Percentiles rank a stretch among this genome's conserved stretches.
Evolutionary conservation across 2,888 invertebrate genomes (phyloP).

Genomic region (Nipponacmea schrenckii): DNA sequence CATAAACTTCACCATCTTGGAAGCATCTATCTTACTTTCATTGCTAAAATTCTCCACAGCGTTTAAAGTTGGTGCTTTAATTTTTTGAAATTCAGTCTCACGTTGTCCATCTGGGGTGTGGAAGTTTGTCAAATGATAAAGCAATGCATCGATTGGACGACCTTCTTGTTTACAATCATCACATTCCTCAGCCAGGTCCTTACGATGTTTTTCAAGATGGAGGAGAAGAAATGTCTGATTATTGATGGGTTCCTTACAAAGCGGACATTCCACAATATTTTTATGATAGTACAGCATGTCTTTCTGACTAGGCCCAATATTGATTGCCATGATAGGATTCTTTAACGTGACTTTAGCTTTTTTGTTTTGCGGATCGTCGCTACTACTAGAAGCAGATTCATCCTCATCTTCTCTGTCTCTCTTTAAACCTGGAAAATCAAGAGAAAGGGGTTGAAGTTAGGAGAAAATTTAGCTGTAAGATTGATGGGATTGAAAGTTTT

Average conservation of each 20-base stretch:
- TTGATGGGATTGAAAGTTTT: conserved; percentile 21
- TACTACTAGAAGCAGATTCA: conserved; percentile 11
- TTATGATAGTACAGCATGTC: background rate
- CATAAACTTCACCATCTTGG: background rate
- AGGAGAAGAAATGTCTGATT: conserved; percentile 4
- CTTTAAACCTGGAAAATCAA: conserved; percentile 6
- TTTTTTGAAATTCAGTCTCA: background rate
- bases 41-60: background rate
- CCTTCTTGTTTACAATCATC: background rate
- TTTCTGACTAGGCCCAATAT: background rate
- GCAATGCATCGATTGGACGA: background rate
- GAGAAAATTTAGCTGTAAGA: no score
- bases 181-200: background rate
- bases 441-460: conserved; percentile 16
- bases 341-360: background rate
- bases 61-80: background rate
- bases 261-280: background rate
- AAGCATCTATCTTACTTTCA: background rate
- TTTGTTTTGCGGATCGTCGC: conserved; percentile 16
- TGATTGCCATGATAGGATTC: background rate
- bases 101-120: background rate
- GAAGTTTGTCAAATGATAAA: background rate
- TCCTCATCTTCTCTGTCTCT: conserved; percentile 7
- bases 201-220: background rate
- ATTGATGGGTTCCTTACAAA: background rate